Conservation (phyloP, 1,140 invertebrate species). For the Wiebesia pumilae region DNA sequence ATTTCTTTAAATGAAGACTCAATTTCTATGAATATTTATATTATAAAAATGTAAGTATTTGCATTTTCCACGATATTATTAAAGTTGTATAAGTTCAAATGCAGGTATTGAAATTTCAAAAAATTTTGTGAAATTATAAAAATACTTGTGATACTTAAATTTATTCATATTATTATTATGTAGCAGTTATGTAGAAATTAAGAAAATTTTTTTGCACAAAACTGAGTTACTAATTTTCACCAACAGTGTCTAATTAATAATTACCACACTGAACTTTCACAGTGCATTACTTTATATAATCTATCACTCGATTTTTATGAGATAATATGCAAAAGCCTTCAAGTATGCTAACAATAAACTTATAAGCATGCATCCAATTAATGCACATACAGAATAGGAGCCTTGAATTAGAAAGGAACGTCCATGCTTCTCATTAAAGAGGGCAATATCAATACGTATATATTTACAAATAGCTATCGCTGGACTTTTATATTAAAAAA, state of each 20-base stretch:
- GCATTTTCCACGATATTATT: not conserved
- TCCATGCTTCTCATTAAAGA: slow-evolving; percentile 32
- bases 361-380: slow-evolving; percentile 1
- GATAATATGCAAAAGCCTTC: slow-evolving; percentile 7
- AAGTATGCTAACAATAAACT: slow-evolving; percentile 8
- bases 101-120: not conserved
- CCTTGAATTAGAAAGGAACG: slow-evolving; percentile 39
- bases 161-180: slow-evolving; percentile 1
- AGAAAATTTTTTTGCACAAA: slow-evolving; percentile 29
- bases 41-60: not conserved
- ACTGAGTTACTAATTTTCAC: slow-evolving; percentile 3
- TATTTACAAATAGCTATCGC: not conserved
- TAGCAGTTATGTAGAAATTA: slow-evolving; percentile 7
- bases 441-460: slow-evolving; percentile 14
- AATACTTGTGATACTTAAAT: slow-evolving; percentile 23
- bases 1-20: not conserved
- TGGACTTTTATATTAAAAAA: slow-evolving; percentile 21
- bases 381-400: slow-evolving; percentile 5
- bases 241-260: slow-evolving; percentile 26
- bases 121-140: not conserved
- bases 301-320: not conserved
- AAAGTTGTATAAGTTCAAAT: not conserved
- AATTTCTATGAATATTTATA: not conserved
- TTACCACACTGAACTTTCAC: not conserved
- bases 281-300: slow-evolving; percentile 9